Evolutionary conservation across 2,888 invertebrate species (phyloP).

Genomic region (Trilocha varians): DNA sequence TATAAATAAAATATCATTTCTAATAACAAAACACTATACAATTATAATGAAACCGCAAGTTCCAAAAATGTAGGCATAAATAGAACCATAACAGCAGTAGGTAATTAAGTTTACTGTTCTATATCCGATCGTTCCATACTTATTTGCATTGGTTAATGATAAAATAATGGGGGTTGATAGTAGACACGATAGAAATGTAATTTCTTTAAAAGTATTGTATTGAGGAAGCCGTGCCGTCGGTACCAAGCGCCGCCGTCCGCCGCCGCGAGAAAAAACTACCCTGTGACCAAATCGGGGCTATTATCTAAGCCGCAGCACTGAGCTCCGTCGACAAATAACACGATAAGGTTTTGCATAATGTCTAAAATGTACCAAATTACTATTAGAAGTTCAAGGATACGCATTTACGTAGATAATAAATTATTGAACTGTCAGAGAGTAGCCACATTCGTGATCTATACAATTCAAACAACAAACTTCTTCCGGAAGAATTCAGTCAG

Average conservation of each 20-base stretch:
- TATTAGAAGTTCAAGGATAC: slow-evolving; percentile 27
- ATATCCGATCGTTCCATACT: slow-evolving; percentile 45
- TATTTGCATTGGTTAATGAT: slow-evolving; percentile 64
- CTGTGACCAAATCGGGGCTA: slow-evolving; percentile 48
- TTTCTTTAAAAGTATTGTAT: slow-evolving; percentile 62
- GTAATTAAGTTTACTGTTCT: slow-evolving; percentile 11
- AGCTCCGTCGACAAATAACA: slow-evolving; percentile 32
- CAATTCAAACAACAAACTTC: slow-evolving; percentile 31
- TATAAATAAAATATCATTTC: too few relatives aligned
- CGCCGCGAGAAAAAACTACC: slow-evolving; percentile 55
- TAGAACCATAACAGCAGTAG: too few relatives aligned
- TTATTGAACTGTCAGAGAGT: slow-evolving; percentile 17
- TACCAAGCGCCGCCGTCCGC: slow-evolving; percentile 53
- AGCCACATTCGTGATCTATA: slow-evolving; percentile 33
- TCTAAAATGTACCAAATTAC: slow-evolving; percentile 20
- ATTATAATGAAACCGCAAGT: too few relatives aligned
- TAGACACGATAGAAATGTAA: slow-evolving; percentile 69
- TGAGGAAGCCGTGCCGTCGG: slow-evolving; percentile 42
- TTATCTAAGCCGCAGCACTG: slow-evolving; percentile 31
- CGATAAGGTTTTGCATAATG: slow-evolving; percentile 36
- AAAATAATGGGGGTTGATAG: slow-evolving; percentile 67
- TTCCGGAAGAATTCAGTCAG: slow-evolving; percentile 35
- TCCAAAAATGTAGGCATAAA: too few relatives aligned
- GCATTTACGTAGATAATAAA: slow-evolving; percentile 9
- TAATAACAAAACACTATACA: too few relatives aligned